Base-by-base conservation (phyloP, 2,797 vertebrate species). In the Acanthis flammea region DNA sequence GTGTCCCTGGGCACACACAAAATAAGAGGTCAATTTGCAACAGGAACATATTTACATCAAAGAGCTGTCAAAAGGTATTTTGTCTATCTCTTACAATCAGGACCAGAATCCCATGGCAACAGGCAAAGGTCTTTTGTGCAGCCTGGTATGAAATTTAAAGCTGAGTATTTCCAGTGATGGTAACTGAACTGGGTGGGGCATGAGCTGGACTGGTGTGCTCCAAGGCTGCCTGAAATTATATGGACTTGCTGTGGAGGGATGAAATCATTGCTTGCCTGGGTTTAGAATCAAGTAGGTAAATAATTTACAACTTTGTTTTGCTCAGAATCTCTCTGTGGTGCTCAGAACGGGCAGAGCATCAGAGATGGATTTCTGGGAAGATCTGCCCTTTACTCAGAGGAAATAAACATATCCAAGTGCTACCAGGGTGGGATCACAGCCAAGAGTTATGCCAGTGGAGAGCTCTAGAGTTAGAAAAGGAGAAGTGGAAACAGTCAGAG, bases 301-400 rank as follows among this genome's bases (percentile, higher is more conserved):
- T 88, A 91, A 94, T 94, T 94, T 91, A 83, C 68, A 67, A 89
- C 75, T 95, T 94, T 92, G 81, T 92, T 96, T 92, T 85, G 50
- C 90, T 94, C 84, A 74, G 63, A 76, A 66, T 68, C 53, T 71
- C 67, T 83, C 6, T 63, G 7, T 37, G 78, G 25, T 74, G 31
- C 61, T 83, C 48, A 71, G 78, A 85, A 67, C 0, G 0, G 61
- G 50, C 75, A 77, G 63, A 53, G 61, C 80, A 92, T 35, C 42
- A 33, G 81, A 90, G 91, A 88, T 1, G 39, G 80, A 79, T 94
- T 94, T 85, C 87, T 79, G 71, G 44, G 51, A 75, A 85, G 63
- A 68, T 73, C 63, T 91, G 45, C 81, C 94, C 87, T 92, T 90
- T 85, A 83, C 71, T 87, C 89, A 85, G 91, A 84, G 48, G 78